Evolutionary conservation across 2,888 invertebrate genomes (phyloP), one percentile per base, ranked within the genome.

Genomic region (Megalurothrips usitatus): DNA sequence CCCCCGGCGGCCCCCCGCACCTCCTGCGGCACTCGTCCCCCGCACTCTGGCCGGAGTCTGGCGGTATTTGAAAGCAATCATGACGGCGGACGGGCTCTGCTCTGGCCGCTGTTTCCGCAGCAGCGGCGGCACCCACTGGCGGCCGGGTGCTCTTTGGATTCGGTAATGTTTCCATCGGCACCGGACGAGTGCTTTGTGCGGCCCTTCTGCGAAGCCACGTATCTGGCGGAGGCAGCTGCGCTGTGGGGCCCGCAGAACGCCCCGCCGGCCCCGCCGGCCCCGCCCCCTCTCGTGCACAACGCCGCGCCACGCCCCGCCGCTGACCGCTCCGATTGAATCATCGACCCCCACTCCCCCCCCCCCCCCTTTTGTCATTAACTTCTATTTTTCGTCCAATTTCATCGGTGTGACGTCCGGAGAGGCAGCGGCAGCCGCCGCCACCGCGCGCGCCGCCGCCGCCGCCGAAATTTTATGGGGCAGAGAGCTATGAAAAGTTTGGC

Each of bases 341-440:
- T n/a, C 58, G 58, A 11, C 58, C 58, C n/a, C 58, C 17, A 6
- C n/a, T 9, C 68, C 68, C 26, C 58, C 58, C 58, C n/a, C 58
- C 17, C n/a, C n/a, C 23, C 68, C 68, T 75, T 75, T 75, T 75
- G 68, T 75, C 68, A 75, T 75, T 75, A 75, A 75, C 68, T 75
- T 75, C 68, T 10, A 75, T 75, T 75, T 75, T 75, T 75, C 68
- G 68, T 75, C 68, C 68, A 75, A 75, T 75, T 75, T 75, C 68
- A 75, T 75, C 26, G 68, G 68, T 75, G 68, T 75, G 68, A 75
- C 68, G 68, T 75, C 23, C 58, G 14, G 23, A 58, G 58, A 2
- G 58, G n/a, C n/a, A n/a, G n/a, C 58, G 14, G 19, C 58, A 1
- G 52, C 52, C 10, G 34, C 34, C 34, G 34, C 52, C 19, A 17